These are phyloP conservation scores for Parnassius glacialis DNA, from an alignment of 2,888 invertebrate genomes.

Conservation along the genomic window DNA sequence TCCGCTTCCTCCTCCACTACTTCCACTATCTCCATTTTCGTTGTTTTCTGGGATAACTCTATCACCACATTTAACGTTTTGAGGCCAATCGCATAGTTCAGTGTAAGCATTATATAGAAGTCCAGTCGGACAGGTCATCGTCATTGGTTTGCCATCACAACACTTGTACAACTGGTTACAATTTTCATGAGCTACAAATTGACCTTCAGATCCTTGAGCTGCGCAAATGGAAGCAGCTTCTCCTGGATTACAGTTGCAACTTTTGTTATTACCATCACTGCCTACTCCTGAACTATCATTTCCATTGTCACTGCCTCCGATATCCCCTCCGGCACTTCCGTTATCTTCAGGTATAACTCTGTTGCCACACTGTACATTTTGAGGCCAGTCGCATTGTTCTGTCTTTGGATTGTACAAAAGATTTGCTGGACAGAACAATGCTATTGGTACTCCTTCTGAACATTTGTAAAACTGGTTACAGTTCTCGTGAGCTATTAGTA, in stretches of 20 bases:
- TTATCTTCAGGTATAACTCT: constrained; percentile 29
- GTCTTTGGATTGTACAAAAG: constrained; percentile 41
- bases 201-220: constrained; percentile 30
- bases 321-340: constrained; percentile 10
- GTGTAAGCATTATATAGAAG: constrained; percentile 36
- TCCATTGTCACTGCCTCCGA: constrained; percentile 3
- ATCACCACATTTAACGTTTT: constrained; percentile 39
- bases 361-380: constrained; percentile 46
- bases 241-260: constrained; percentile 35
- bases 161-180: constrained; percentile 45
- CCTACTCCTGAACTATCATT: constrained; percentile 8
- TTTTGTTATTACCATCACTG: constrained; percentile 15
- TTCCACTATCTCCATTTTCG: background rate
- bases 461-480: constrained; percentile 50
- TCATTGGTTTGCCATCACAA: constrained; percentile 34
- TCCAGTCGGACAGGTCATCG: constrained; percentile 27
- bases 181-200: constrained; percentile 40
- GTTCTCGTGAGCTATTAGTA: constrained; percentile 42
- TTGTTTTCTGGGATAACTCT: constrained; percentile 31
- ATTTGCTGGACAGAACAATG: constrained; percentile 35
- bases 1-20: background rate
- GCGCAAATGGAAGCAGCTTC: constrained; percentile 42
- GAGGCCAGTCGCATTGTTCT: constrained; percentile 47
- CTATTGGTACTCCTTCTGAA: constrained; percentile 36
- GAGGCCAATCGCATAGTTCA: constrained; percentile 38